Percentiles rank a stretch among this genome's conserved stretches.
phyloP scores from a whole-genome alignment of 2,797 vertebrate species.

The Leptodactylus fallax region DNA sequence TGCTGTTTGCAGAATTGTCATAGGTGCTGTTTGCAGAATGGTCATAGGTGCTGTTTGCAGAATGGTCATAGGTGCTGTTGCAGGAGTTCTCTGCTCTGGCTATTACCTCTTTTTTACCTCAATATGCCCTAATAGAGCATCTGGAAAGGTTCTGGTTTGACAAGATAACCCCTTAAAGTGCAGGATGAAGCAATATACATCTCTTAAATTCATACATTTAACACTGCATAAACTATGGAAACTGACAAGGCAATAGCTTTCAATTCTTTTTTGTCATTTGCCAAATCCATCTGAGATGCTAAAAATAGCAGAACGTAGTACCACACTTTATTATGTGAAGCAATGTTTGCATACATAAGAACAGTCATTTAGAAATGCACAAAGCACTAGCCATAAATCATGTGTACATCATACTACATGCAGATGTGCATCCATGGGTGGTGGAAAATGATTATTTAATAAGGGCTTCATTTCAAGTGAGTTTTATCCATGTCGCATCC shows the following conservation, averaged over 20 bases:
- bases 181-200: neutral
- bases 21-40: too few species aligned
- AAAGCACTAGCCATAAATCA: constrained; percentile 28
- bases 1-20: too few species aligned
- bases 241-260: neutral
- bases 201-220: neutral
- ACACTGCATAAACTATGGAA: neutral
- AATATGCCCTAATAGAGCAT: neutral
- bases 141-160: neutral
- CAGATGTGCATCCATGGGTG: constrained; percentile 22
- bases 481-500: neutral
- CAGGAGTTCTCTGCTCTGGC: neutral
- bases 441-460: neutral
- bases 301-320: constrained; percentile 9
- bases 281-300: neutral
- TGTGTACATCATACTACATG: neutral
- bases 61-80: too few species aligned
- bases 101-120: neutral
- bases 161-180: neutral
- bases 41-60: too few species aligned
- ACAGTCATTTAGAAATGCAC: constrained; percentile 1
- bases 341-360: constrained; percentile 20
- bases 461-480: neutral
- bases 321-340: neutral
- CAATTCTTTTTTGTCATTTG: neutral